These are phyloP conservation scores for Morone saxatilis DNA, from an alignment of 2,113 vertebrate genomes.

Conservation along the genomic window DNA sequence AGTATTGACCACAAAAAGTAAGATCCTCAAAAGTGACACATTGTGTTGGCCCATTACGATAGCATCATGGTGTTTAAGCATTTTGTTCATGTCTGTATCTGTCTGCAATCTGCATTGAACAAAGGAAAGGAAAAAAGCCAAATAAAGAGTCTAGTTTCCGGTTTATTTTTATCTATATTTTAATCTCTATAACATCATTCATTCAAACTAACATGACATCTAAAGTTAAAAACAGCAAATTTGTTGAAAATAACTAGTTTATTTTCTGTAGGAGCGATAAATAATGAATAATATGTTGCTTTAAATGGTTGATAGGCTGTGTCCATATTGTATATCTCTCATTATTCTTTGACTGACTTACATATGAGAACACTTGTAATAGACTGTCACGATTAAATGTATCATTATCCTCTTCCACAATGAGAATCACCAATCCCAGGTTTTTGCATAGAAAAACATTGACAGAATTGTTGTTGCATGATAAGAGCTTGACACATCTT, in stretches of 20 bases:
- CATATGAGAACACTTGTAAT: not conserved
- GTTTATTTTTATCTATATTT: constrained; percentile 52
- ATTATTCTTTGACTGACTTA: constrained; percentile 4
- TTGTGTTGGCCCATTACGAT: not conserved
- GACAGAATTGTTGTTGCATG: constrained; percentile 54
- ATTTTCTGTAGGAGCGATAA: constrained; percentile 41
- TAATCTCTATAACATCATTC: constrained; percentile 52
- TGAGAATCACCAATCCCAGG: constrained; percentile 46
- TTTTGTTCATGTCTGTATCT: not conserved
- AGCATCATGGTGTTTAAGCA: not conserved
- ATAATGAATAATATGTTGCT: constrained; percentile 62
- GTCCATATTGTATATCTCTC: constrained; percentile 18
- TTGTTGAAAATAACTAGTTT: constrained; percentile 47
- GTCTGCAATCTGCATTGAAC: not conserved
- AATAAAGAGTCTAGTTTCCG: constrained; percentile 11
- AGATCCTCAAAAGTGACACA: not conserved
- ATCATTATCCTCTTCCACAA: not conserved
- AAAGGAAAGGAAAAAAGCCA: not conserved
- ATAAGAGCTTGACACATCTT: constrained; percentile 45
- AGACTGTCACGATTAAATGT: constrained; percentile 20
- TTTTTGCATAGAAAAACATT: constrained; percentile 82
- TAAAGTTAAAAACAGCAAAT: constrained; percentile 63
- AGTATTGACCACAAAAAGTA: not conserved
- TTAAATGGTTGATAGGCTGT: constrained; percentile 34
- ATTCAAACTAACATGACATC: constrained; percentile 61